Evolutionary conservation across 2,888 invertebrate species (phyloP).

Genomic region (Choristoneura rosaceana): DNA sequence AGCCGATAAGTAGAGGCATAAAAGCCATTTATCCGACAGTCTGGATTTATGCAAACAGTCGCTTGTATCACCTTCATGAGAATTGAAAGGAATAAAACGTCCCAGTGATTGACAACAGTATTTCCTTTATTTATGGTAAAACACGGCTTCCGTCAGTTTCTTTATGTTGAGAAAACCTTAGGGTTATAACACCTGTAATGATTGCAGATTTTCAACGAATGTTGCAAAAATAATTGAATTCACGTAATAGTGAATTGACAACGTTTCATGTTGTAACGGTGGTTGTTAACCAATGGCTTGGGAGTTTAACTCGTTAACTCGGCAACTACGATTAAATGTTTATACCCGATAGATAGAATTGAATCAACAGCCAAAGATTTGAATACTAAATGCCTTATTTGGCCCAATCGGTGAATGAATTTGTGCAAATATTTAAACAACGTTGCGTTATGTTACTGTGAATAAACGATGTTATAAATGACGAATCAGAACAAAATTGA

Average conservation of each 20-base stretch:
- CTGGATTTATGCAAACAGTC: constrained; percentile 55
- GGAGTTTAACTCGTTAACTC: constrained; percentile 37
- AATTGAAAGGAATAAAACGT: constrained; percentile 37
- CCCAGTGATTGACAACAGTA: constrained; percentile 26
- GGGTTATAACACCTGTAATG: constrained; percentile 1
- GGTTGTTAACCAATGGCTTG: constrained; percentile 20
- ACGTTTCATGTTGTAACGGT: constrained; percentile 34
- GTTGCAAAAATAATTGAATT: constrained; percentile 34
- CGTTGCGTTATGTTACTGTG: not conserved
- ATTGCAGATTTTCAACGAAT: constrained; percentile 22
- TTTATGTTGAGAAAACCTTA: constrained; percentile 7
- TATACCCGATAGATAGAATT: constrained; percentile 29
- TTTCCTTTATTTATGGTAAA: constrained; percentile 14
- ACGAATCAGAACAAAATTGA: no score
- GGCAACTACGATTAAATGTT: constrained; percentile 25
- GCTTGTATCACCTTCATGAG: constrained; percentile 37
- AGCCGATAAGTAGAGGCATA: constrained; percentile 49
- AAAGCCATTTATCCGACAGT: constrained; percentile 53
- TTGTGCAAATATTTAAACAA: constrained; percentile 7
- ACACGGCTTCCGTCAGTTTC: constrained; percentile 15
- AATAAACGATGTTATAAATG: not conserved
- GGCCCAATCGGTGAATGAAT: constrained; percentile 13
- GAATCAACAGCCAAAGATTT: constrained; percentile 32
- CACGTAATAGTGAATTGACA: constrained; percentile 32
- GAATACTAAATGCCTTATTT: constrained; percentile 38